Conservation (phyloP, 2,888 invertebrate genomes). For the Harpalus rufipes region DNA sequence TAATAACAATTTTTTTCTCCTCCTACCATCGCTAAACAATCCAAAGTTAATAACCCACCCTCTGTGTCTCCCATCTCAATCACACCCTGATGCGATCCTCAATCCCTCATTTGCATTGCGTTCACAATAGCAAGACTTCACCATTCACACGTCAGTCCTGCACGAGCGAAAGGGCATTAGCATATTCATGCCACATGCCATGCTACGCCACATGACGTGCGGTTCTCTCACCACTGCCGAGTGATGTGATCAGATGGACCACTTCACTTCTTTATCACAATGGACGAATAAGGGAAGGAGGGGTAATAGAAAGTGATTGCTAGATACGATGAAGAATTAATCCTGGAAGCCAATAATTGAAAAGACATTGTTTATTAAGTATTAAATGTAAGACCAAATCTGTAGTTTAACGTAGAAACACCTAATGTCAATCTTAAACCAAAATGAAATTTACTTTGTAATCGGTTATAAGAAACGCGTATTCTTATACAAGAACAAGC, state of each 20-base stretch:
- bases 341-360: too few species aligned
- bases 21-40: not conserved
- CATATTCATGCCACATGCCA: slow-evolving; percentile 31
- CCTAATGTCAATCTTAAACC: too few species aligned
- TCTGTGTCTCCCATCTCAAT: not conserved
- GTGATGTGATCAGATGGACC: slow-evolving; percentile 1
- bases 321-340: too few species aligned
- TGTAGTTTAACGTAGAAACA: too few species aligned
- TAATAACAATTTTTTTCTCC: too few species aligned
- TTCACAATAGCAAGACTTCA: slow-evolving; percentile 31
- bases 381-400: too few species aligned
- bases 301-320: not conserved
- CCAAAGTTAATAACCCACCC: not conserved
- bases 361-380: too few species aligned
- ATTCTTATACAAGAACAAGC: too few species aligned
- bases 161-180: slow-evolving; percentile 14
- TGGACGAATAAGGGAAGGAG: slow-evolving; percentile 27
- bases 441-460: too few species aligned
- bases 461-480: too few species aligned
- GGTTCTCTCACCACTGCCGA: not conserved
- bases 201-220: slow-evolving; percentile 15
- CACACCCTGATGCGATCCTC: slow-evolving; percentile 6
- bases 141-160: slow-evolving; percentile 51
- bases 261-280: slow-evolving; percentile 60
- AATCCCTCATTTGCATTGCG: slow-evolving; percentile 39